Conservation (phyloP, 2,113 vertebrate genomes). For the Herpailurus yagouaroundi region DNA sequence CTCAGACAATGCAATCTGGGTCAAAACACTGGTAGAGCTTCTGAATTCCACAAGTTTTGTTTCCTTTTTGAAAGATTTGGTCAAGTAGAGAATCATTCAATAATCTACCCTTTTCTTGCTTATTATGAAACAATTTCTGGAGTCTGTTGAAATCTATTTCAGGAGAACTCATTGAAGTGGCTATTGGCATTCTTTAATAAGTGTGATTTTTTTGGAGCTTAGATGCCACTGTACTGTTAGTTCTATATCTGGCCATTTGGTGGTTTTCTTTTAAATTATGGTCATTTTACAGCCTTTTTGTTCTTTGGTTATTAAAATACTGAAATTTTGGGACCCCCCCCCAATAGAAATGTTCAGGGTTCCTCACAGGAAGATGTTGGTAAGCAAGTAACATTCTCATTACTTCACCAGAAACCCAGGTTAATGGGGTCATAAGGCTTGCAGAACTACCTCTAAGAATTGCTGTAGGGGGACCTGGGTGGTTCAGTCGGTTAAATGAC, state of each 20-base stretch:
- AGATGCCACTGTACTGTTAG: not conserved
- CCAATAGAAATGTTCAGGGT: not conserved
- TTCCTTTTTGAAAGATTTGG: not conserved
- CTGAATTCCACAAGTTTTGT: not conserved
- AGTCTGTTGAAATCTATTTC: not conserved
- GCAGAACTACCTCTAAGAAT: not conserved
- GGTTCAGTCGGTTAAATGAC: too few relatives aligned
- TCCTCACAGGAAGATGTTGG: not conserved
- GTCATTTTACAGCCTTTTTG: not conserved
- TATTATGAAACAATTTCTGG: not conserved
- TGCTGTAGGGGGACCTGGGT: not conserved
- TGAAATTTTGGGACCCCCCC: not conserved
- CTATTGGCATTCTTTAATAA: not conserved
- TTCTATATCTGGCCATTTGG: not conserved
- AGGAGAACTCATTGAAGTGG: not conserved
- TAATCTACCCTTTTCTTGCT: not conserved
- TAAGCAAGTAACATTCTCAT: not conserved
- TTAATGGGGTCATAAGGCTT: not conserved
- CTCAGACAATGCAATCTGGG: not conserved
- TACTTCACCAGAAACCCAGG: not conserved
- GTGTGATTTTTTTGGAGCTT: not conserved
- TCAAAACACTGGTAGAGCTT: not conserved
- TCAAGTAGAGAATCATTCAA: not conserved
- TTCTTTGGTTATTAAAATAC: slow-evolving; percentile 27
- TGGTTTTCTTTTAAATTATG: not conserved